Base-by-base conservation (phyloP, 2,888 invertebrate genomes). In the Acleris literana region DNA sequence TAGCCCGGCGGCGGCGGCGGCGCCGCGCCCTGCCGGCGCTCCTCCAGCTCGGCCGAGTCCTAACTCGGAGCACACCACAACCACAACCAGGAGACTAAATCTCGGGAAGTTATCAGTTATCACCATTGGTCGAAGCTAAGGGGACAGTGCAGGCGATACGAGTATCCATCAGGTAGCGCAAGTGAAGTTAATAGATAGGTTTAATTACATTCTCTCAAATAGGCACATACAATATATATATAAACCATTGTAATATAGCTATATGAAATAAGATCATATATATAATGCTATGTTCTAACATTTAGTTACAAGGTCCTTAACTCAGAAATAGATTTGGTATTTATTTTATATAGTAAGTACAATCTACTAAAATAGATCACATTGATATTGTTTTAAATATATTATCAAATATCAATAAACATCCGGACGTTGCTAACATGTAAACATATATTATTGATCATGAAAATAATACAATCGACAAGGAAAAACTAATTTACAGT, bases 11-110 rank as follows among this genome's bases (percentile, higher is more conserved):
- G 59, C 1, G 29, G 46, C 33, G 18, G 16, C 17, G 20, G 33
- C 33, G 33, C 33, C 33, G 2, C 29, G 25, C 25, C 16, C 5
- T 5, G 4, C 44, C 18, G 51, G 22, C 9, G 13, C 43, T 5
- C 25, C 25, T 5, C 25, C 25, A 1, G 25, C 25, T 13, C 17
- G 57, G 25, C 20, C 46, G 39, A 71, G 60, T 46, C 18, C 75
- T 81, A 81, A 81, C 78, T 79, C 77, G 87, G 86, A 86, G 84
- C 85, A 84, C 82, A 77, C 79, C 84, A 85, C 87, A 86, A 87
- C 85, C 84, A 86, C 87, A 87, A 88, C 85, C 86, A 75, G 76
- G 82, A 82, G 72, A 79, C 73, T 72, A 64, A 71, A 72, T 72
- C 49, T 68, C 51, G 49, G 64, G 68, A 63, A 62, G 55, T 52